Evolutionary conservation across 2,113 vertebrate genomes (phyloP).

Genomic region (Urocitellus parryii): DNA sequence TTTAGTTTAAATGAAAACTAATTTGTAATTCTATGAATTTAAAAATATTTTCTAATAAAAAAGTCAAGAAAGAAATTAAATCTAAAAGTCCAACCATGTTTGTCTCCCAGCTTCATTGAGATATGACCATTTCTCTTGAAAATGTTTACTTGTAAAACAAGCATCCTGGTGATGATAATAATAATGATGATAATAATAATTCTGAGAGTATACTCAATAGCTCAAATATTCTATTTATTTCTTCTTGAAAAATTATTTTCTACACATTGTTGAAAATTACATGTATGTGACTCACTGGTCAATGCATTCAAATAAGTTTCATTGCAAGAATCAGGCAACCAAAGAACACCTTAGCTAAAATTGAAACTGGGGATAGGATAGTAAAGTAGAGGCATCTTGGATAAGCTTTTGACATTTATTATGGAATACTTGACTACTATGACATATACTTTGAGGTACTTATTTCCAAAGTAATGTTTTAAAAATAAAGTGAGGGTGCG

Average conservation of each 20-base stretch:
- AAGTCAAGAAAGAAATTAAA: neutral
- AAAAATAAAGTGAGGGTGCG: neutral
- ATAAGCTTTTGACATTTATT: neutral
- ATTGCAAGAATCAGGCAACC: neutral
- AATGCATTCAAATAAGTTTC: neutral
- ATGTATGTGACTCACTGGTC: neutral
- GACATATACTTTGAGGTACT: slow-evolving; percentile 7
- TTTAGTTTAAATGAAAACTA: slow-evolving; percentile 31
- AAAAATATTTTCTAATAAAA: neutral
- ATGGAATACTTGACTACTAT: neutral
- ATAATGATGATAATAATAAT: neutral
- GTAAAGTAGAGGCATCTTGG: neutral
- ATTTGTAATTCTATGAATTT: neutral
- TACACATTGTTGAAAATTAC: neutral
- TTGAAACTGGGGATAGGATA: neutral
- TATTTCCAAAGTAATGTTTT: slow-evolving; percentile 52
- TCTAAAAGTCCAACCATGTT: neutral
- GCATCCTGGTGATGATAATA: neutral
- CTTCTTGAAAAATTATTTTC: neutral
- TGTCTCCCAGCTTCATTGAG: neutral
- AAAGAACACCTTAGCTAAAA: neutral
- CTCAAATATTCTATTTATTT: neutral
- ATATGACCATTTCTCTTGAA: neutral
- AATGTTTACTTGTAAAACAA: neutral
- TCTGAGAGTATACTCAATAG: neutral